Evolutionary conservation across 2,113 vertebrate genomes (phyloP), one percentile per base, ranked within the genome.

Genomic region (Notarius lentiginosus): DNA sequence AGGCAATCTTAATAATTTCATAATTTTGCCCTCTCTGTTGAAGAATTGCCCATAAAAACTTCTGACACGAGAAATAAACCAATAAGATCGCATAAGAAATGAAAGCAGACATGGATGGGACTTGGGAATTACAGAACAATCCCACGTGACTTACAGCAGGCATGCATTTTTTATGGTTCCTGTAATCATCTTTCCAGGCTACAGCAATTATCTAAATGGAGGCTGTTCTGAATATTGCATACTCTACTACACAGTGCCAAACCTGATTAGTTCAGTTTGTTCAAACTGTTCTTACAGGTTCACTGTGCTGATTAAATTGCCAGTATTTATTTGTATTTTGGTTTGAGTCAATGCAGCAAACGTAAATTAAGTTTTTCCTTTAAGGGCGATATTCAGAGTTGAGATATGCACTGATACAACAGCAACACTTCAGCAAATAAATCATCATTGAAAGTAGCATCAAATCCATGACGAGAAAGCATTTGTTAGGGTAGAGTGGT

Each of bases 81-180:
- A 66, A 41, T 27, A 66, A 80, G 30, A 70, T 30, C 11, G 15
- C 5, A 0, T 65, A 41, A 53, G 83, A 30, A 51, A 72, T 3
- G 6, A 60, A 61, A 53, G 15, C 68, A 55, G 49, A 70, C 17
- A 83, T 30, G 30, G 24, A 83, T 51, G 20, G 18, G 80, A 68
- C 15, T 61, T 18, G 47, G 30, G 63, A 72, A 30, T 49, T 72
- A 30, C 8, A 22, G 30, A 77, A 83, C 24, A 87, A 51, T 3
- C n/a, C 76, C 86, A 73, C 7, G 53, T 49, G 63, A 47, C 77
- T 63, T 77, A 65, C 18, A 85, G 84, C 70, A 85, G 84, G 17
- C 84, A 85, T 85, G 75, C 60, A 79, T 79, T 85, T 79, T 63
- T 85, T 85, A 86, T 82, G 79, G 85, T 49, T 73, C 10, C 66